Base-by-base conservation (phyloP, 2,797 vertebrate genomes). In the Tapera naevia region DNA sequence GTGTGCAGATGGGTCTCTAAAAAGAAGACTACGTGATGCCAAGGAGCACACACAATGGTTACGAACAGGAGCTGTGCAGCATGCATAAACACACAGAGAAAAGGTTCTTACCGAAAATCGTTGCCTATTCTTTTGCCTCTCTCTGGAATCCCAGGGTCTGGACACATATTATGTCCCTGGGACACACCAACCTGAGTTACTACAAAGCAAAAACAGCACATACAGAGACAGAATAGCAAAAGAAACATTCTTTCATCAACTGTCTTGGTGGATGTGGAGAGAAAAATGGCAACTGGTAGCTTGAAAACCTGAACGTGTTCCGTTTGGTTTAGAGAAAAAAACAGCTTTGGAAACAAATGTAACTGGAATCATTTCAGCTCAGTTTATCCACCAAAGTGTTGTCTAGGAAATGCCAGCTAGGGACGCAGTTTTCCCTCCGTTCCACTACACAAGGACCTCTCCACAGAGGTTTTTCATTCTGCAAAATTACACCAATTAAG, bases 161-260 rank as follows among this genome's bases (percentile, higher is more conserved):
- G 99, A 98, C 99, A 99, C 99, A 99, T 99, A 98, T 99, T 99
- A 98, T 99, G 99, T 93, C 99, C 99, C 98, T 99, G 99, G 70
- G 99, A 99, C 88, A 99, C 99, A 93, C 99, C 99, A 99, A 99
- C 99, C 98, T 99, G 99, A 96, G 99, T 99, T 98, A 99, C 99
- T 99, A 98, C 93, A 97, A 97, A 94, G 97, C 95, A 98, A 97
- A 97, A 97, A 98, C 96, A 97, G 97, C 97, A 98, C 95, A 97
- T 94, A 98, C 97, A 98, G 97, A 98, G 96, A 97, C 85, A 97
- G 97, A 94, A 93, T 65, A 92, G 97, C 94, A 97, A 90, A 87
- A 94, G 94, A 86, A 94, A 89, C 91, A 81, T 58, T 85, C 78
- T 53, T 67, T 37, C 85, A 94, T 94, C 74, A 89, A 81, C 19